Conservation (phyloP, 2,797 vertebrate species). For the Micromesistius poutassou region DNA sequence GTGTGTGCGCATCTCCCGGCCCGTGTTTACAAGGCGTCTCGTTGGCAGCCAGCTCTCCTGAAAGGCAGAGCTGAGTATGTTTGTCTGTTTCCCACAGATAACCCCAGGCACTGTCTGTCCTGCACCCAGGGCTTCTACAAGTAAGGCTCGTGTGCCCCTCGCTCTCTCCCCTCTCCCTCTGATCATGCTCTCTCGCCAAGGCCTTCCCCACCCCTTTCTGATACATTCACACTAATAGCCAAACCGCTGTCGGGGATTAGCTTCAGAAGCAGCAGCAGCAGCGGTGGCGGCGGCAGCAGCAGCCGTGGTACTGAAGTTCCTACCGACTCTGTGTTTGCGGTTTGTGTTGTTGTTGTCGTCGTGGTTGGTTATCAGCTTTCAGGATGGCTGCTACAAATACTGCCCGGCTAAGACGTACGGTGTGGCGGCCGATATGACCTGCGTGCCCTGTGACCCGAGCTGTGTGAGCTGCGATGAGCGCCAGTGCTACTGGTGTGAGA, state of each 20-base stretch:
- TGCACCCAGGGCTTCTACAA: conserved; percentile 84
- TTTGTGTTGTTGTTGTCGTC: conserved; percentile 3
- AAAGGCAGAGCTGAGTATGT: conserved; percentile 49
- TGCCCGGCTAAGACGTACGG: conserved; percentile 86
- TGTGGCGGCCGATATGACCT: conserved; percentile 72
- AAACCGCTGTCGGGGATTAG: conserved; percentile 23
- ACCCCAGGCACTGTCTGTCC: conserved; percentile 82
- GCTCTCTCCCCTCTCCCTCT: conserved; percentile 26
- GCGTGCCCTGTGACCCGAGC: conserved; percentile 73
- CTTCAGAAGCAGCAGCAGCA: neutral
- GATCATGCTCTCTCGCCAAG: conserved; percentile 6
- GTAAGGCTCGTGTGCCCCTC: conserved; percentile 75
- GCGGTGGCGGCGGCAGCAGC: no score
- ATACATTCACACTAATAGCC: conserved; percentile 27
- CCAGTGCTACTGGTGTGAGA: conserved; percentile 82
- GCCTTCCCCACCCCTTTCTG: conserved; percentile 28
- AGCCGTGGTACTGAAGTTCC: neutral
- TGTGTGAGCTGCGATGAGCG: conserved; percentile 82
- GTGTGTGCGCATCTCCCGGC: neutral
- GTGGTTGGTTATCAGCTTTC: conserved; percentile 73
- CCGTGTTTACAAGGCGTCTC: neutral
- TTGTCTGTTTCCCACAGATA: conserved; percentile 76
- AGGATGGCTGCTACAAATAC: conserved; percentile 78
- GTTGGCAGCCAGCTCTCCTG: conserved; percentile 18
- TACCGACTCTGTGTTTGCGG: neutral